phyloP scores from a whole-genome alignment of 2,113 vertebrate species.

The Ornithorhynchus anatinus region DNA sequence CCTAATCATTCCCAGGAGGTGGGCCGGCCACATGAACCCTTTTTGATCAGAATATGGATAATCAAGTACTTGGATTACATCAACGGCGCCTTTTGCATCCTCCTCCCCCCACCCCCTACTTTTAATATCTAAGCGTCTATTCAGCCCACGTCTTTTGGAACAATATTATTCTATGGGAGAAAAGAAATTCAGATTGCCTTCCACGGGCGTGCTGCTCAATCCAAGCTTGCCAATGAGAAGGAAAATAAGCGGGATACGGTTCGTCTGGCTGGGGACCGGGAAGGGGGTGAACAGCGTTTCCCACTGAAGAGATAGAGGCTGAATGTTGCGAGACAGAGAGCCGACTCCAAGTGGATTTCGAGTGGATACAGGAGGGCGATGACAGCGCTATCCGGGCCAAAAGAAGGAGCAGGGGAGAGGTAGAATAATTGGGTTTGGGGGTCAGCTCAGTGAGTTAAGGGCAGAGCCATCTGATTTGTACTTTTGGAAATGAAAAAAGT shows the following conservation, averaged over 20 bases:
- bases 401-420: too few relatives aligned
- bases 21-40: conserved; percentile 77
- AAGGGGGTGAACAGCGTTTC: conserved; percentile 45
- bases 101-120: conserved; percentile 52
- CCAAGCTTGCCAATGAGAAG: conserved; percentile 75
- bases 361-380: too few relatives aligned
- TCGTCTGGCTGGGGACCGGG: conserved; percentile 60
- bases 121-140: conserved; percentile 83
- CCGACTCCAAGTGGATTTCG: too few relatives aligned
- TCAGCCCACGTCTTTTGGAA: conserved; percentile 87
- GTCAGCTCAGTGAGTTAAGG: too few relatives aligned
- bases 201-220: conserved; percentile 76
- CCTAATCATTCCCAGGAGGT: conserved; percentile 85
- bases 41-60: conserved; percentile 86
- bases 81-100: conserved; percentile 51
- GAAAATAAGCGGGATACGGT: conserved; percentile 60
- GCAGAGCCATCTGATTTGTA: too few relatives aligned
- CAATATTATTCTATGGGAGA: conserved; percentile 78
- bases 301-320: conserved; percentile 54
- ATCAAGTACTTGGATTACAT: conserved; percentile 87
- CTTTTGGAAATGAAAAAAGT: too few relatives aligned
- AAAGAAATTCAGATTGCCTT: conserved; percentile 63
- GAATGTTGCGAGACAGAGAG: too few relatives aligned
- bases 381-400: too few relatives aligned
- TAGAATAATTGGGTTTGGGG: too few relatives aligned